A percentile compares a stretch with the other conserved stretches of the same genome.
These are phyloP conservation scores for Crotalus viridis DNA, from an alignment of 2,113 vertebrate species.

Conservation along the genomic window DNA sequence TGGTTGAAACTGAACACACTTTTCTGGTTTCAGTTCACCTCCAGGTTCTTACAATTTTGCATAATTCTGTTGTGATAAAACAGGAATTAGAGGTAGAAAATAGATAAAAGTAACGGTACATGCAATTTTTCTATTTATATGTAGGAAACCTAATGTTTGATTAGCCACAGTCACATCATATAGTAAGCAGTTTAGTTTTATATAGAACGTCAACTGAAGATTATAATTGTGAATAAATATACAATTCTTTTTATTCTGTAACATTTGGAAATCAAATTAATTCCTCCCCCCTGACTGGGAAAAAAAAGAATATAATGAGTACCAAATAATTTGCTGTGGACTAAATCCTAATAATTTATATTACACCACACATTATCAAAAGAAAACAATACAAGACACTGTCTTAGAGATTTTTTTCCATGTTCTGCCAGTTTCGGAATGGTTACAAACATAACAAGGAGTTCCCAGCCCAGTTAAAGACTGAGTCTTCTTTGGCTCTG, in stretches of 20 bases:
- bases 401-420: background rate
- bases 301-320: background rate
- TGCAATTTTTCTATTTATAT: background rate
- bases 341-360: background rate
- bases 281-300: background rate
- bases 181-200: background rate
- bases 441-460: background rate
- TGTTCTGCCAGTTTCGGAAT: background rate
- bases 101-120: background rate
- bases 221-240: background rate
- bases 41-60: background rate
- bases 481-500: background rate
- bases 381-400: background rate
- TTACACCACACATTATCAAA: background rate
- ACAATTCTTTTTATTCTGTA: background rate
- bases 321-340: background rate
- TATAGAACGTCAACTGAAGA: background rate
- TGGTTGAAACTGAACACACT: background rate
- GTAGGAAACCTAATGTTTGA: background rate
- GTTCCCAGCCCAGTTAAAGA: background rate
- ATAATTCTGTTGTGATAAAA: background rate
- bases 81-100: background rate
- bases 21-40: background rate
- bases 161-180: background rate
- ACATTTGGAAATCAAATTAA: background rate